A percentile compares a stretch with the other conserved stretches of the same genome.
These are phyloP conservation scores for Smithornis capensis DNA, from an alignment of 2,113 vertebrate genomes.

Conservation along the genomic window DNA sequence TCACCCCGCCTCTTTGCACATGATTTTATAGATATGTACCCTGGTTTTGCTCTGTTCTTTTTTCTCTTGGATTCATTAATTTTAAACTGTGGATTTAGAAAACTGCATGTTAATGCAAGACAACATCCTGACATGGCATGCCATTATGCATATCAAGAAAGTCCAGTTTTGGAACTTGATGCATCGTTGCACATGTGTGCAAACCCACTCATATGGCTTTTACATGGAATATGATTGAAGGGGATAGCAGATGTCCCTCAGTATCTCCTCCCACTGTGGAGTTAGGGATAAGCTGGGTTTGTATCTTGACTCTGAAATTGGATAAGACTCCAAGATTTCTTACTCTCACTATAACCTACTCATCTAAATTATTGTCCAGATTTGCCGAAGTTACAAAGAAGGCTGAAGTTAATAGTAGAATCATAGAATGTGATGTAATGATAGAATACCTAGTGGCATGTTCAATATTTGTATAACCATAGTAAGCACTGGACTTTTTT, in stretches of 20 bases:
- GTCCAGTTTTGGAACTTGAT: background rate
- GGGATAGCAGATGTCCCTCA: background rate
- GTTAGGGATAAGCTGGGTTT: background rate
- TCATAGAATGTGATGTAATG: background rate
- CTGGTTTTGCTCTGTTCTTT: background rate
- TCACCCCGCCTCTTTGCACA: rapidly evolving
- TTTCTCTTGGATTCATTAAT: rapidly evolving
- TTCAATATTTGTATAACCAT: background rate
- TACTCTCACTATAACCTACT: background rate
- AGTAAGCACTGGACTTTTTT: background rate
- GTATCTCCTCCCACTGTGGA: background rate
- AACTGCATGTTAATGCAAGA: background rate
- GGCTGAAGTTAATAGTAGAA: background rate
- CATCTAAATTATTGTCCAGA: background rate
- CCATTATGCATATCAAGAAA: background rate
- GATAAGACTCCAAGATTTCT: background rate
- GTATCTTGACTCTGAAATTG: background rate
- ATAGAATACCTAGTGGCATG: background rate
- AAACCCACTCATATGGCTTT: rapidly evolving
- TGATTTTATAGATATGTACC: background rate
- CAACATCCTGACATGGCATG: background rate
- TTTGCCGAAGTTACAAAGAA: background rate
- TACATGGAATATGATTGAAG: background rate
- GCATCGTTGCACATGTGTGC: background rate
- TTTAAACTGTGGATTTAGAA: background rate